Percentiles rank a stretch among this genome's conserved stretches.
phyloP scores from a whole-genome alignment of 2,113 vertebrate species.

The Neofelis nebulosa region DNA sequence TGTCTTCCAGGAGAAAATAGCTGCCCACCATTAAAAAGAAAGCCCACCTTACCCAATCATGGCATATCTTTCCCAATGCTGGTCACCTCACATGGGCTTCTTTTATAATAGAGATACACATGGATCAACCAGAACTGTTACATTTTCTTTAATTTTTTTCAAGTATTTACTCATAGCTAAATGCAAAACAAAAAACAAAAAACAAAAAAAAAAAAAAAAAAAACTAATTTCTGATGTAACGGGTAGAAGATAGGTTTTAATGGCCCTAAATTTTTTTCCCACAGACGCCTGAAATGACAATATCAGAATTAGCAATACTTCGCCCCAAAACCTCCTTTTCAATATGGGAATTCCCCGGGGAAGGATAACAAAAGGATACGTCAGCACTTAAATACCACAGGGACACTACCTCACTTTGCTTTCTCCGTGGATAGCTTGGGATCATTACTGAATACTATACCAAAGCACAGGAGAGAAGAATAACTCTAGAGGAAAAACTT shows the following conservation, averaged over 20 bases:
- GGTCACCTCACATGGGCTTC: neutral
- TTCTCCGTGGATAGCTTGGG: neutral
- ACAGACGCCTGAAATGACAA: neutral
- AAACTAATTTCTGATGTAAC: neutral
- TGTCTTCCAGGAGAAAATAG: neutral
- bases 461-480: neutral
- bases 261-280: neutral
- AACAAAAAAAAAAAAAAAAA: too few relatives aligned
- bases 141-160: neutral
- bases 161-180: neutral
- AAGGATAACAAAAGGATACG: neutral
- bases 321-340: neutral
- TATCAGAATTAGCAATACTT: neutral
- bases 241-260: neutral
- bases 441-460: neutral
- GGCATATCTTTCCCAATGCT: neutral
- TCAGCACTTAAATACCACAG: too few relatives aligned
- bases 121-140: neutral
- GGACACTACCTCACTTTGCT: neutral
- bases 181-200: neutral
- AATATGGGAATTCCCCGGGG: neutral
- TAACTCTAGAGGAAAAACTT: neutral
- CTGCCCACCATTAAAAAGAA: neutral
- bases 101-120: neutral
- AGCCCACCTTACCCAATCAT: neutral